phyloP scores from a whole-genome alignment of 2,888 invertebrate genomes.

The Nomada goodeniana region DNA sequence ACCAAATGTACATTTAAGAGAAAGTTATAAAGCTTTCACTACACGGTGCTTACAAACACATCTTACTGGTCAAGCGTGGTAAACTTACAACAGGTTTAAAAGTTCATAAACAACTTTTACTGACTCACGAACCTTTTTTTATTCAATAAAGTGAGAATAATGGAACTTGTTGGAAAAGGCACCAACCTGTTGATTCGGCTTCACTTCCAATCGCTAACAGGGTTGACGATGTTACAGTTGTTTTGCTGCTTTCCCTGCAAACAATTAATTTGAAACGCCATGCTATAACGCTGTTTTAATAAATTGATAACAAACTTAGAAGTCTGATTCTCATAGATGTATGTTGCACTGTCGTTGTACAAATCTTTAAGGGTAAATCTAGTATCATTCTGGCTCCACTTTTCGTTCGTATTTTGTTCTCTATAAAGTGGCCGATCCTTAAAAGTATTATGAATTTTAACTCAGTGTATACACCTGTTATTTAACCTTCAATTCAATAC shows the following conservation, averaged over 20 bases:
- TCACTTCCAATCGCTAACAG: conserved; percentile 62
- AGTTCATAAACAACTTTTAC: neutral
- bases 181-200: conserved; percentile 62
- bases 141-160: neutral
- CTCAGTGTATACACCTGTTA: neutral
- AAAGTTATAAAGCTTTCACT: conserved; percentile 75
- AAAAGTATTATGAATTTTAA: conserved; percentile 24
- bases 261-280: neutral
- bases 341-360: conserved; percentile 53
- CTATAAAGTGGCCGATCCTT: conserved; percentile 39
- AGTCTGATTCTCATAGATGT: conserved; percentile 64
- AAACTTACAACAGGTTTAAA: conserved; percentile 8
- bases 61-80: conserved; percentile 3
- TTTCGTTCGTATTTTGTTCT: neutral
- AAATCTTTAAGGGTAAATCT: conserved; percentile 13
- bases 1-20: conserved; percentile 52
- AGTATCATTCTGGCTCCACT: neutral
- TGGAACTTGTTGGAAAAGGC: conserved; percentile 13
- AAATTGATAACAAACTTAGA: conserved; percentile 71
- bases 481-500: conserved; percentile 24
- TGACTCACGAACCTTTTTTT: neutral
- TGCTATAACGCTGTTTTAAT: neutral
- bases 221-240: conserved; percentile 64
- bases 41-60: conserved; percentile 38
- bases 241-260: conserved; percentile 73